A percentile compares a stretch with the other conserved stretches of the same genome.
Conservation (phyloP, 2,797 vertebrate species). For the Ptychadena robeensis region DNA sequence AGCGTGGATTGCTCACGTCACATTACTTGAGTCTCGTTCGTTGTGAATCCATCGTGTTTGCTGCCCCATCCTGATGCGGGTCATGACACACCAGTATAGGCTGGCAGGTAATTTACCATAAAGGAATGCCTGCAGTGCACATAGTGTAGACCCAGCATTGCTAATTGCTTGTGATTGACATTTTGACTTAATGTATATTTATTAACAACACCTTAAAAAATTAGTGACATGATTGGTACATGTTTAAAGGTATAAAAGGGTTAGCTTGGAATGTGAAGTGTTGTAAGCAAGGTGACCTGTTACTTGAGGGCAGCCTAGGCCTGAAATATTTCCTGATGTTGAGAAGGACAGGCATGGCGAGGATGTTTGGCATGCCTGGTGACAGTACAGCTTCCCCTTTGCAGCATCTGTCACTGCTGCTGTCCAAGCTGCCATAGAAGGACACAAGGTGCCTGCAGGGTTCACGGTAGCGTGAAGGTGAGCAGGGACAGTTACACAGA, state of each 20-base stretch:
- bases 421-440: conserved; percentile 44
- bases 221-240: neutral
- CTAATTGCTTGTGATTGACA: neutral
- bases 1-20: no score
- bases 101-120: no score
- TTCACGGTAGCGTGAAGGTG: conserved; percentile 44
- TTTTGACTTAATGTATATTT: neutral
- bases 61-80: no score
- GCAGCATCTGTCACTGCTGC: conserved; percentile 40
- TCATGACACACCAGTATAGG: no score
- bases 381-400: conserved; percentile 37
- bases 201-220: neutral
- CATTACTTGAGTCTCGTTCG: no score
- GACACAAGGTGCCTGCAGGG: conserved; percentile 42
- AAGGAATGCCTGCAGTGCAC: no score
- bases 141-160: no score
- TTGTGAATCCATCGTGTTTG: no score
- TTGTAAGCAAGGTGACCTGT: conserved; percentile 41
- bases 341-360: conserved; percentile 33
- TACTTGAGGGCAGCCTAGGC: conserved; percentile 39
- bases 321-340: conserved; percentile 36
- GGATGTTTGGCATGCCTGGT: conserved; percentile 35
- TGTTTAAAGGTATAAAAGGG: conserved; percentile 2
- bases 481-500: conserved; percentile 29
- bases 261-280: neutral